These are phyloP conservation scores for Telenomus remus DNA, from an alignment of 1,140 invertebrate species.

Conservation along the genomic window DNA sequence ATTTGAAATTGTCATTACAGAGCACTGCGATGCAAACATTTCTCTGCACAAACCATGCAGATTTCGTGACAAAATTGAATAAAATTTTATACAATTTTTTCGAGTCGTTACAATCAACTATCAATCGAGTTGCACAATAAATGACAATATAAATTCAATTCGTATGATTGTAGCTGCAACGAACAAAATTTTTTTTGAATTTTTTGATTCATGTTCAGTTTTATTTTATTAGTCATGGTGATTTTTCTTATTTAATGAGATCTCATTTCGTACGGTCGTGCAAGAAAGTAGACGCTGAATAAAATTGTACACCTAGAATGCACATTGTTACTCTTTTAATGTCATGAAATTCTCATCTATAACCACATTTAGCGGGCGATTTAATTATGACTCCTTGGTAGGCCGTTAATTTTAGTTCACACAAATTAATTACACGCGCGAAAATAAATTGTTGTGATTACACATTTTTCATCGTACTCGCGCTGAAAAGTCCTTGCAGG, in stretches of 20 bases:
- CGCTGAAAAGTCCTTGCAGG: background rate
- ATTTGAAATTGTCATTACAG: too few species aligned
- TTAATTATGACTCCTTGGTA: constrained; percentile 11
- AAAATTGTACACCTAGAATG: constrained; percentile 31
- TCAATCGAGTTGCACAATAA: too few species aligned
- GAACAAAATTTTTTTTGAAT: too few species aligned
- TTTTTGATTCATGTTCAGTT: too few species aligned
- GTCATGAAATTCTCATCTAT: constrained; percentile 27
- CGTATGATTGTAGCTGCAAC: too few species aligned
- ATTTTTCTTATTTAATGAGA: constrained; percentile 39
- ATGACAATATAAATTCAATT: too few species aligned
- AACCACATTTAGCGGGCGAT: constrained; percentile 5
- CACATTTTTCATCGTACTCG: background rate
- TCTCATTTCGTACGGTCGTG: constrained; percentile 21
- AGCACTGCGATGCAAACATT: too few species aligned
- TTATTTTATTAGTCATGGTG: constrained; percentile 16
- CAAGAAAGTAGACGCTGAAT: constrained; percentile 39
- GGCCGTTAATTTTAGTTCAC: constrained; percentile 11
- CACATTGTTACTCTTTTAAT: constrained; percentile 35
- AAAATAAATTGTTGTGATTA: background rate
- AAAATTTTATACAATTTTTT: too few species aligned
- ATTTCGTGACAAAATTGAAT: too few species aligned
- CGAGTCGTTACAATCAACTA: too few species aligned
- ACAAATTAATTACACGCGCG: background rate
- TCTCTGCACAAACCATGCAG: too few species aligned